Evolutionary conservation across 2,888 invertebrate species (phyloP).

Genomic region (Mimachlamys varia): DNA sequence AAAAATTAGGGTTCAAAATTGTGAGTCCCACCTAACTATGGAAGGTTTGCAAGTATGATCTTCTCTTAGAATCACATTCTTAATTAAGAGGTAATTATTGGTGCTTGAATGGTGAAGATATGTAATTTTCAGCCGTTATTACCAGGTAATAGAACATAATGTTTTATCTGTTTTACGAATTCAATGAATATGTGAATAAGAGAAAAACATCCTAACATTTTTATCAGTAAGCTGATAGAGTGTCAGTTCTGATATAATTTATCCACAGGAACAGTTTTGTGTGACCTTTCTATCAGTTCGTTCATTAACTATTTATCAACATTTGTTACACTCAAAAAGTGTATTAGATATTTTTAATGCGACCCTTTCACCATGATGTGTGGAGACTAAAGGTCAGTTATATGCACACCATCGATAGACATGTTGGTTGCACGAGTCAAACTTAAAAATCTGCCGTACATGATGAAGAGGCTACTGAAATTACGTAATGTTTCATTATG

Average conservation of each 20-base stretch:
- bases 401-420: not conserved
- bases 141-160: too few species aligned
- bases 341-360: conserved; percentile 10
- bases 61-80: too few species aligned
- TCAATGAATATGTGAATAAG: not conserved
- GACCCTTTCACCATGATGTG: not conserved
- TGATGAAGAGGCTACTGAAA: not conserved
- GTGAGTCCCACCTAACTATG: too few species aligned
- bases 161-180: too few species aligned
- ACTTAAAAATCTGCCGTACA: not conserved
- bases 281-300: not conserved
- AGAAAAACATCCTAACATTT: not conserved
- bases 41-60: too few species aligned
- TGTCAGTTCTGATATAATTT: not conserved
- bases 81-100: too few species aligned
- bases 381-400: not conserved
- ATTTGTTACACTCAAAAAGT: not conserved
- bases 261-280: not conserved
- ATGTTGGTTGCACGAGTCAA: not conserved
- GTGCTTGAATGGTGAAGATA: too few species aligned
- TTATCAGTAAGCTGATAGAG: not conserved
- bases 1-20: too few species aligned
- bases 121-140: too few species aligned
- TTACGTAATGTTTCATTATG: not conserved
- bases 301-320: not conserved